These are phyloP conservation scores for Helicoverpa zea DNA, from an alignment of 1,140 invertebrate genomes.

Conservation along the genomic window DNA sequence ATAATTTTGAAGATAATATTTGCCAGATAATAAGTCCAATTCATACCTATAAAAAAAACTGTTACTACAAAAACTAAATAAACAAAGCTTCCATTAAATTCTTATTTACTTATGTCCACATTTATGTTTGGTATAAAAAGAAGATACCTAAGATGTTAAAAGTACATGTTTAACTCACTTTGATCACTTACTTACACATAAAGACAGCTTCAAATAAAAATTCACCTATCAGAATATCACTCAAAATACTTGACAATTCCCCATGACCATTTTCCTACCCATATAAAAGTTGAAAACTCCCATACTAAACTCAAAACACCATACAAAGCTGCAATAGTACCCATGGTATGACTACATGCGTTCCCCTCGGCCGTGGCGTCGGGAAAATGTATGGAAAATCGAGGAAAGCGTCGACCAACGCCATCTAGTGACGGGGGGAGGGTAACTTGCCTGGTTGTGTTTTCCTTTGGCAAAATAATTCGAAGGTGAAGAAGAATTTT, in stretches of 20 bases:
- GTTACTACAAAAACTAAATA: too few relatives aligned
- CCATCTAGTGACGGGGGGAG: constrained; percentile 78
- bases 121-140: too few relatives aligned
- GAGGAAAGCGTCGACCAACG: constrained; percentile 65
- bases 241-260: not conserved
- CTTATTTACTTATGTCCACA: too few relatives aligned
- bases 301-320: not conserved
- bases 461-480: not conserved
- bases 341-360: not conserved
- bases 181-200: too few relatives aligned
- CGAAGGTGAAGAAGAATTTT: not conserved
- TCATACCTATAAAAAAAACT: too few relatives aligned
- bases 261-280: too few relatives aligned
- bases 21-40: too few relatives aligned
- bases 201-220: too few relatives aligned
- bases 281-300: not conserved
- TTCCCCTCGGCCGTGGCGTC: not conserved
- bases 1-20: too few relatives aligned
- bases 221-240: not conserved
- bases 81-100: too few relatives aligned
- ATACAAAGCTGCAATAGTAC: constrained; percentile 11
- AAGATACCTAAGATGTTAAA: too few relatives aligned
- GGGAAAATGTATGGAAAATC: constrained; percentile 68
- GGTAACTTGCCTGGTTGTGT: constrained; percentile 22
- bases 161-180: too few relatives aligned